A percentile compares a stretch with the other conserved stretches of the same genome.
Evolutionary conservation across 2,113 vertebrate species (phyloP).

Genomic region (Myocastor coypus): DNA sequence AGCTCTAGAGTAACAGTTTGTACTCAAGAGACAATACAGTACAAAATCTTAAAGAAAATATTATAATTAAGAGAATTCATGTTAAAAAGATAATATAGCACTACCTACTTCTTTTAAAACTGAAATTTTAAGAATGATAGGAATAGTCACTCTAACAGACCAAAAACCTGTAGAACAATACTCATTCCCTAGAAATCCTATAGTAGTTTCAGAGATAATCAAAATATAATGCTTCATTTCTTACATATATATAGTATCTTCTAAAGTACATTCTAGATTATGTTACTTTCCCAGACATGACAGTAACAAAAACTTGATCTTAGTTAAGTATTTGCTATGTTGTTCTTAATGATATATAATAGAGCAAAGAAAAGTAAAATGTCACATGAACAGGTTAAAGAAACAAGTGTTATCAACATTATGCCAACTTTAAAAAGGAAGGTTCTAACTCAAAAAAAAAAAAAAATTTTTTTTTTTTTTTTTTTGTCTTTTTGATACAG

Average conservation of each 20-base stretch:
- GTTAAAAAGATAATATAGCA: constrained; percentile 3
- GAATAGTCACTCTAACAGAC: neutral
- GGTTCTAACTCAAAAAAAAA: neutral
- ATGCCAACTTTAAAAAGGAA: constrained; percentile 33
- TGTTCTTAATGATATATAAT: constrained; percentile 22
- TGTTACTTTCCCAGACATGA: neutral
- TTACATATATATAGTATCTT: neutral
- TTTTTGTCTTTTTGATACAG: too few relatives aligned
- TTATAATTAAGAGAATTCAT: neutral
- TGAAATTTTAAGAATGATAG: neutral
- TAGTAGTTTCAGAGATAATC: constrained; percentile 3
- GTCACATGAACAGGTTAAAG: neutral
- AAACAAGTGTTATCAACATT: constrained; percentile 23
- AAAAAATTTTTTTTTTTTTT: neutral
- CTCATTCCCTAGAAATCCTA: neutral
- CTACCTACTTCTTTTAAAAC: constrained; percentile 34
- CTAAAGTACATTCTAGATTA: constrained; percentile 2
- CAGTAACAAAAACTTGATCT: constrained; percentile 11
- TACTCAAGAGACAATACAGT: neutral
- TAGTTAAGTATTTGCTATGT: constrained; percentile 39
- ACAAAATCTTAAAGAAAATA: constrained; percentile 47
- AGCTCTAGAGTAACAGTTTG: neutral
- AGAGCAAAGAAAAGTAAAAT: constrained; percentile 4
- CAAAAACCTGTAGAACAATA: constrained; percentile 14
- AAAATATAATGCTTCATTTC: constrained; percentile 47